These are phyloP conservation scores for Spondyliosoma cantharus DNA, from an alignment of 2,797 vertebrate genomes.

Conservation along the genomic window DNA sequence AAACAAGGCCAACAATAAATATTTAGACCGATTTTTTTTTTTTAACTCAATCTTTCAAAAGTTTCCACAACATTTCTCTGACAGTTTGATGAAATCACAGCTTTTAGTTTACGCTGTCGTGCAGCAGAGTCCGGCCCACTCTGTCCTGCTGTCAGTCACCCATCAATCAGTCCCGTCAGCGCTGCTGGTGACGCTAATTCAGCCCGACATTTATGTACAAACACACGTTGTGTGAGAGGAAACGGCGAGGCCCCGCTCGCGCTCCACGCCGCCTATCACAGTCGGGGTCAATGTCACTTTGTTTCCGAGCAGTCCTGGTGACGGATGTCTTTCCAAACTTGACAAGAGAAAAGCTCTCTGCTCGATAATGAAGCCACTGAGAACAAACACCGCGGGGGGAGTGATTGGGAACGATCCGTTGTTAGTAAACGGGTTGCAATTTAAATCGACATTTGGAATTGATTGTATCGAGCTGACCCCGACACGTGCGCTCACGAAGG, in stretches of 20 bases:
- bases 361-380: constrained; percentile 35
- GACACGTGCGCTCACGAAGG: background rate
- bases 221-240: constrained; percentile 31
- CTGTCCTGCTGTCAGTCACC: constrained; percentile 56
- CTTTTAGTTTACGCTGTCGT: background rate
- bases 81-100: constrained; percentile 26
- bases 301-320: constrained; percentile 11
- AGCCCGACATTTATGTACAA: constrained; percentile 50
- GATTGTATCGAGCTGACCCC: constrained; percentile 39
- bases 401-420: constrained; percentile 47
- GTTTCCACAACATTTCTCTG: background rate
- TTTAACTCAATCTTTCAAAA: constrained; percentile 15
- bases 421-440: constrained; percentile 42
- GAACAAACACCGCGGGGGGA: constrained; percentile 45
- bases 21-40: background rate
- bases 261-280: background rate
- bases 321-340: constrained; percentile 37
- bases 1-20: background rate
- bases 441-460: constrained; percentile 65
- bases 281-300: constrained; percentile 54
- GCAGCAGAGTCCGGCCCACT: constrained; percentile 30
- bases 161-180: constrained; percentile 10
- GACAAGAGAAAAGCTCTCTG: constrained; percentile 33
- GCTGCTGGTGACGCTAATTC: constrained; percentile 37
- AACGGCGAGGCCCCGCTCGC: background rate